Evolutionary conservation across 2,888 invertebrate genomes (phyloP).

Genomic region (Tetragonisca angustula): DNA sequence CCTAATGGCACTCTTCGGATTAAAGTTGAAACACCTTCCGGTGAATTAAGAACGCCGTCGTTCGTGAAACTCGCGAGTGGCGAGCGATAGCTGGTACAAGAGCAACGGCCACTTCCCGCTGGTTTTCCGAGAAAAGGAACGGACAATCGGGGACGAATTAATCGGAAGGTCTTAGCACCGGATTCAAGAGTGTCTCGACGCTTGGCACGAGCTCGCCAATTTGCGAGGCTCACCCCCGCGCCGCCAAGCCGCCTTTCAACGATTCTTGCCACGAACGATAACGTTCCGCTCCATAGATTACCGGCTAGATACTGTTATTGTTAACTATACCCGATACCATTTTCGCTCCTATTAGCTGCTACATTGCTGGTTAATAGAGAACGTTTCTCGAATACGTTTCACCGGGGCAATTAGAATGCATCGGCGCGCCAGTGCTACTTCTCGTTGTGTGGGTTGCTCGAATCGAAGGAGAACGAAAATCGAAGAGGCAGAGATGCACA

Average conservation of each 20-base stretch:
- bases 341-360: constrained; percentile 38
- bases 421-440: neutral
- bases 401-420: constrained; percentile 15
- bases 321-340: constrained; percentile 29
- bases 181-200: constrained; percentile 36
- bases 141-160: constrained; percentile 34
- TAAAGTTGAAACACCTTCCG: constrained; percentile 78
- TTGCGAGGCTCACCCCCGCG: neutral
- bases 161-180: constrained; percentile 46
- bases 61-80: constrained; percentile 48
- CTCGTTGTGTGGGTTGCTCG: neutral
- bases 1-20: constrained; percentile 79
- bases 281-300: constrained; percentile 34
- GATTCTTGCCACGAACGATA: constrained; percentile 41
- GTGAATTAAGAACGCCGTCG: constrained; percentile 69
- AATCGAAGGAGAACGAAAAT: neutral
- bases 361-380: constrained; percentile 18
- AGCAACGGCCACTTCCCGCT: neutral
- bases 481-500: neutral
- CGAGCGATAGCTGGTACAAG: neutral
- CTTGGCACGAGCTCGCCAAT: constrained; percentile 49
- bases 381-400: constrained; percentile 22
- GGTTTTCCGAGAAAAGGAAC: constrained; percentile 19
- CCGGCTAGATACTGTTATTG: constrained; percentile 40
- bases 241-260: neutral